Conservation (phyloP, 1,140 invertebrate species). For the Drosophila erecta region DNA sequence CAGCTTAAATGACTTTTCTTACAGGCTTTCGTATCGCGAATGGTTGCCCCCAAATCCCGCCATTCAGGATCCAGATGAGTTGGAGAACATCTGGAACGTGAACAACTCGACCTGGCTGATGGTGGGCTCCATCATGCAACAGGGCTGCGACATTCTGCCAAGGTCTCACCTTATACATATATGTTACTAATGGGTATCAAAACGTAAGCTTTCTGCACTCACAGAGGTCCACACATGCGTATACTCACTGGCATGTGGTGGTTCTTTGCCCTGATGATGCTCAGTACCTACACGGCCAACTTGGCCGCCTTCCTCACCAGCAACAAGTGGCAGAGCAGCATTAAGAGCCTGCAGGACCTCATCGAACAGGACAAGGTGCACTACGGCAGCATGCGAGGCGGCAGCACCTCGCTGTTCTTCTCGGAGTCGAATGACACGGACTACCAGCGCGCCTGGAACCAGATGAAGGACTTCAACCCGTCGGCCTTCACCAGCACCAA, state of each 20-base stretch:
- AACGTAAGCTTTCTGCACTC: background rate
- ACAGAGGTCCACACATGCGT: slow-evolving; percentile 92
- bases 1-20: background rate
- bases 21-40: slow-evolving; percentile 92
- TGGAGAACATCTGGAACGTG: slow-evolving; percentile 92
- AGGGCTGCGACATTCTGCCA: slow-evolving; percentile 92
- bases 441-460: slow-evolving; percentile 90
- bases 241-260: slow-evolving; percentile 96
- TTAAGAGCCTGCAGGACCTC: slow-evolving; percentile 94
- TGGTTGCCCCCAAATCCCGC: slow-evolving; percentile 94
- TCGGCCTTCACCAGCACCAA: slow-evolving; percentile 92
- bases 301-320: slow-evolving; percentile 97
- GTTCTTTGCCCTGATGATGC: slow-evolving; percentile 98
- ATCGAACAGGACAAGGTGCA: slow-evolving; percentile 94
- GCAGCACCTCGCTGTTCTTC: slow-evolving; percentile 88
- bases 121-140: slow-evolving; percentile 92
- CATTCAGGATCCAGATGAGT: slow-evolving; percentile 88
- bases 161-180: slow-evolving; percentile 85
- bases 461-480: slow-evolving; percentile 93
- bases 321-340: slow-evolving; percentile 92
- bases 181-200: too few relatives aligned
- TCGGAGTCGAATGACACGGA: slow-evolving; percentile 89
- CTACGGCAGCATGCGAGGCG: slow-evolving; percentile 91
- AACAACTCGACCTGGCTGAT: slow-evolving; percentile 92
- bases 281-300: slow-evolving; percentile 98